Evolutionary conservation across 2,113 vertebrate species (phyloP).

Genomic region (Irena cyanogastra): DNA sequence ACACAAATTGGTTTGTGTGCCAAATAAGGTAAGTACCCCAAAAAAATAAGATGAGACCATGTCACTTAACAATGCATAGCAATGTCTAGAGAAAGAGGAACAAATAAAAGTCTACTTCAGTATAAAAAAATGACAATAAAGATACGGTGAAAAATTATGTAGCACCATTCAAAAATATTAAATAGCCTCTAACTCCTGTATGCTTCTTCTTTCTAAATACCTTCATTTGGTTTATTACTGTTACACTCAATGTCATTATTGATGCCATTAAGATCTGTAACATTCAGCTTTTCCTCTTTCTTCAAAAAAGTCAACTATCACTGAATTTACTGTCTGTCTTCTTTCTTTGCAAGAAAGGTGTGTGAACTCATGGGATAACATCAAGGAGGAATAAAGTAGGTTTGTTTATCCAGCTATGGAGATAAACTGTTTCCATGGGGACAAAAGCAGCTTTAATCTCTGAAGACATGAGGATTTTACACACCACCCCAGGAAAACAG

Average conservation of each 20-base stretch:
- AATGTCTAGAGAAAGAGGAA: background rate
- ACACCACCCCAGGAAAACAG: background rate
- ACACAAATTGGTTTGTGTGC: background rate
- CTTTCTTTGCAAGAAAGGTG: background rate
- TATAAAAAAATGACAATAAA: background rate
- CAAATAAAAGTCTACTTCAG: background rate
- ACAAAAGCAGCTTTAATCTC: background rate
- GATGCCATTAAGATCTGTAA: background rate
- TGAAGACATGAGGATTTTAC: background rate
- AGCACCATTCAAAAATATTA: background rate
- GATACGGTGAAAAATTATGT: background rate
- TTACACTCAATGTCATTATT: background rate
- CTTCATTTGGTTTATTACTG: background rate
- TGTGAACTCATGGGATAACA: background rate
- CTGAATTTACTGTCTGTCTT: background rate
- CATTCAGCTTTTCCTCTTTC: background rate
- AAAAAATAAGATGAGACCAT: background rate
- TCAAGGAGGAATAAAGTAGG: background rate
- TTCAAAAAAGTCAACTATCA: background rate
- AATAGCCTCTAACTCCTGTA: background rate
- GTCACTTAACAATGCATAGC: background rate
- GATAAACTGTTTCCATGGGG: background rate
- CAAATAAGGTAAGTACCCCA: background rate
- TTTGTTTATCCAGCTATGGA: background rate
- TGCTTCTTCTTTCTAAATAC: background rate